Evolutionary conservation across 2,888 invertebrate species (phyloP), one percentile per base, ranked within the genome.

Genomic region (Drosophila cracens): DNA sequence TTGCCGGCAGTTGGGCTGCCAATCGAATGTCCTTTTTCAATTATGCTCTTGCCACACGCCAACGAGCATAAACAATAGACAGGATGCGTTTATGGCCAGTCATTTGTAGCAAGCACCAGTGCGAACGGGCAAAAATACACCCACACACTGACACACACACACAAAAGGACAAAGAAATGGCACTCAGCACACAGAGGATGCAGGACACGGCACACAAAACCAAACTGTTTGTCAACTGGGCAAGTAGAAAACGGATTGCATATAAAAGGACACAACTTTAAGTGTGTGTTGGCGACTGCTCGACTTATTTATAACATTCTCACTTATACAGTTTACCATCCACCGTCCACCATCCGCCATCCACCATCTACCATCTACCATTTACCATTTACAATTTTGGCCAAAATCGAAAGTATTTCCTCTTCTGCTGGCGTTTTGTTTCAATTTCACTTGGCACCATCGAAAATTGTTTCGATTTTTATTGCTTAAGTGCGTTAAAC

Each of bases 401-500:
- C 51, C 54, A 68, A 83, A 85, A 83, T 85, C 83, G 83, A 83
- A 81, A 83, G 85, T 83, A 81, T 82, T 74, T 76, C 33, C n/a
- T 27, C 8, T 74, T 76, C 73, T 66, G 78, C 61, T 75, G 72
- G 72, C 70, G 84, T 86, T 87, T 86, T 86, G 86, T 87, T 87
- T 87, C 87, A 86, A 87, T 87, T 87, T 87, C 81, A 81, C 80
- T 85, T 83, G 87, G 79, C 86, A 83, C 74, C 82, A 75, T 72
- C 80, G 87, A 83, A 86, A 87, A 87, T 89, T 86, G 84, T 89
- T 89, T 85, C 88, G 87, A 89, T 87, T 89, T 87, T 89, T 89
- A 89, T 87, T 87, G 86, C 89, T 89, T 87, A 89, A 89, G 87
- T 89, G 88, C 89, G 88, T 89, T 89, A 87, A 89, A 76, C 88